Evolutionary conservation across 2,888 invertebrate genomes (phyloP).

Genomic region (Ochropleura leucogaster): DNA sequence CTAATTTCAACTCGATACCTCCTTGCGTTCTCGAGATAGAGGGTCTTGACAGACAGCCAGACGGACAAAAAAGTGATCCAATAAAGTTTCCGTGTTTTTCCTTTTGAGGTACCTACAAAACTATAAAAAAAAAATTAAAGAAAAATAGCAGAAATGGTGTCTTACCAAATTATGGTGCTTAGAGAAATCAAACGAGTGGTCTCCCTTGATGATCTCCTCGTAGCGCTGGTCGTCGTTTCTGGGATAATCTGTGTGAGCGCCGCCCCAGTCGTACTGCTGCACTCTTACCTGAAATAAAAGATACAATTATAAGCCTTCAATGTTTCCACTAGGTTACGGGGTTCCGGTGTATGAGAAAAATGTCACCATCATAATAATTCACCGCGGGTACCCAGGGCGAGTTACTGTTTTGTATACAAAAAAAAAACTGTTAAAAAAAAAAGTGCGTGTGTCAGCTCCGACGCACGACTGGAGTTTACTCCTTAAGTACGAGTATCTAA

Average conservation of each 20-base stretch:
- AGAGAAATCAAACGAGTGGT: constrained; percentile 95
- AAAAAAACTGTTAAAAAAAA: neutral
- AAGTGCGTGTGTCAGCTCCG: no score
- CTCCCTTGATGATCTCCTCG: constrained; percentile 92
- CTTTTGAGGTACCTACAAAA: no score
- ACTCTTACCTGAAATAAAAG: constrained; percentile 87
- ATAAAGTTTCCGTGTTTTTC: no score
- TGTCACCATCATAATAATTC: neutral
- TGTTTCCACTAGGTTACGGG: neutral
- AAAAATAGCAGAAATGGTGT: constrained; percentile 3
- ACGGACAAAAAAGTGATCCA: no score
- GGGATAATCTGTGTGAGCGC: constrained; percentile 92
- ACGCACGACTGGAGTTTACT: no score
- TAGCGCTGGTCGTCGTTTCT: constrained; percentile 93
- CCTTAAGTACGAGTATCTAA: no score
- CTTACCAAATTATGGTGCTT: constrained; percentile 94
- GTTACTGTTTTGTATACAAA: neutral
- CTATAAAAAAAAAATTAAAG: no score
- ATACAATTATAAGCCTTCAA: neutral
- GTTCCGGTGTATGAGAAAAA: neutral
- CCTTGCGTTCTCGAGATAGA: no score
- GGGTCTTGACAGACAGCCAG: no score
- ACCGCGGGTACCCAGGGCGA: neutral
- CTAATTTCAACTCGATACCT: no score
- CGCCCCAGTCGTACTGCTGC: constrained; percentile 96